Evolutionary conservation across 23 tunicate genomes (phyloP).

Genomic region (Trididemnum clinides): DNA sequence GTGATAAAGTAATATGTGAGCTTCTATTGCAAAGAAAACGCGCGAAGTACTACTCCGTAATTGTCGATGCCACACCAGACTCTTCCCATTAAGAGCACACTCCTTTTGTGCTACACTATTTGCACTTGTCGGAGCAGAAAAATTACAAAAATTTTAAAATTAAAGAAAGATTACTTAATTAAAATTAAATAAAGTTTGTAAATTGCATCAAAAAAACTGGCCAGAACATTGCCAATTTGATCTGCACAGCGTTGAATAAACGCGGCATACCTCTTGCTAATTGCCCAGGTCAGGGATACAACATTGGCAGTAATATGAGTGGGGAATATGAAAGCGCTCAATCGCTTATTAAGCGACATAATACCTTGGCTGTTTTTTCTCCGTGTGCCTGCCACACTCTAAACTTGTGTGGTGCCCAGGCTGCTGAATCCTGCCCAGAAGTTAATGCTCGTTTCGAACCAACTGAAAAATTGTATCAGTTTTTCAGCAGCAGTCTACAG

Average conservation of each 20-base stretch:
- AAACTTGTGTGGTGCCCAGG: not conserved
- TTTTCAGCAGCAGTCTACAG: slow-evolving; percentile 7
- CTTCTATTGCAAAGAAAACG: not conserved
- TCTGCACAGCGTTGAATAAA: not conserved
- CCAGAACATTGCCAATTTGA: not conserved
- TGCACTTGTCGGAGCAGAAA: not conserved
- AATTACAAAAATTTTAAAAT: not conserved
- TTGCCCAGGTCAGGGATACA: not conserved
- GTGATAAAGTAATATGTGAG: not conserved
- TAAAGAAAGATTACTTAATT: not conserved
- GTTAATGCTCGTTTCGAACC: not conserved
- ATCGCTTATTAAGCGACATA: not conserved
- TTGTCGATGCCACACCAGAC: not conserved
- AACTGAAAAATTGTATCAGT: not conserved
- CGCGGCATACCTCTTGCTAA: not conserved
- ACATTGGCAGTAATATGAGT: not conserved
- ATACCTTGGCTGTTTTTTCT: not conserved
- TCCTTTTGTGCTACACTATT: not conserved
- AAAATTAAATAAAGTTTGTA: too few species aligned
- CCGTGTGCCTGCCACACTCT: slow-evolving; percentile 2
- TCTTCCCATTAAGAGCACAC: not conserved
- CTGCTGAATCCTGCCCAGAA: slow-evolving; percentile 3
- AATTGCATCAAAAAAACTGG: not conserved
- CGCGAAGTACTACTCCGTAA: not conserved
- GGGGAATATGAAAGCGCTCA: not conserved